phyloP scores from a whole-genome alignment of 2,113 vertebrate genomes.

The Pandion haliaetus region DNA sequence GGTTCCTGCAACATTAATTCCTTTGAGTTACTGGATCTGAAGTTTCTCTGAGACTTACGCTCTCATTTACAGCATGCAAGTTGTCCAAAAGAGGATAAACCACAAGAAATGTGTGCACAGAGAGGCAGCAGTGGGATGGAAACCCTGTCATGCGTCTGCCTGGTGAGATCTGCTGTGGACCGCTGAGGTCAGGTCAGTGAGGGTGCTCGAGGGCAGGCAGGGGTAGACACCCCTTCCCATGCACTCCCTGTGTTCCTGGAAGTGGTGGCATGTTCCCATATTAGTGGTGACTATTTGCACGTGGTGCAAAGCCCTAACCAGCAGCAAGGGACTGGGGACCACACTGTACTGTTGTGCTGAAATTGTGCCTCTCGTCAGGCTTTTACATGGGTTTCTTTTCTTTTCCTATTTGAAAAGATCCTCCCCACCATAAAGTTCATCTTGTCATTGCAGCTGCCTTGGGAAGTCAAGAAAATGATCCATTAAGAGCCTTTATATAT shows the following conservation, averaged over 20 bases:
- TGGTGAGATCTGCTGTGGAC: not conserved
- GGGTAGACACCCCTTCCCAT: not conserved
- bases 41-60: not conserved
- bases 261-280: not conserved
- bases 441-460: not conserved
- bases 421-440: not conserved
- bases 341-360: fast-evolving
- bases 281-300: fast-evolving
- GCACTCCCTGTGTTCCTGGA: not conserved
- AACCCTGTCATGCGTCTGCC: fast-evolving
- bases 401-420: not conserved
- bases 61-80: not conserved
- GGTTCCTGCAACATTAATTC: not conserved
- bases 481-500: not conserved
- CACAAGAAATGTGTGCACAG: not conserved
- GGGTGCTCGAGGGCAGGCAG: not conserved
- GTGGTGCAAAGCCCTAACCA: not conserved
- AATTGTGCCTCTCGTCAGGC: not conserved
- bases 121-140: not conserved
- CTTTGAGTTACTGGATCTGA: not conserved
- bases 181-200: not conserved
- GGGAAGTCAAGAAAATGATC: not conserved
- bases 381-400: not conserved
- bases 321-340: not conserved
- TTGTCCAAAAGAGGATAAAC: not conserved